Evolutionary conservation across 2,888 invertebrate species (phyloP).

Genomic region (Drosophila robusta): DNA sequence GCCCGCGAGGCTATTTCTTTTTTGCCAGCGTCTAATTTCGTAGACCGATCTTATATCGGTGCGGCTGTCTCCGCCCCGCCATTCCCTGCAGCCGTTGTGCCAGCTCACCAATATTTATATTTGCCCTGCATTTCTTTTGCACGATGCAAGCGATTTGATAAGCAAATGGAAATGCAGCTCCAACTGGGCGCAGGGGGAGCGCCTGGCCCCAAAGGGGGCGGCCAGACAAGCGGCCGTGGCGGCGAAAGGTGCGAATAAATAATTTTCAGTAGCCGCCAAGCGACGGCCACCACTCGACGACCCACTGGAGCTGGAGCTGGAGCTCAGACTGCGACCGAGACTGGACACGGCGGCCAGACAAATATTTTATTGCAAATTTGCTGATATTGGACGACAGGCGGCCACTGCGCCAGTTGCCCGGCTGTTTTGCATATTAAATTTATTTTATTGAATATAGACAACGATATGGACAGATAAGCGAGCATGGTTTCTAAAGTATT

Average conservation of each 20-base stretch:
- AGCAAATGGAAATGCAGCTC: constrained; percentile 68
- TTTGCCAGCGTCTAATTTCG: constrained; percentile 66
- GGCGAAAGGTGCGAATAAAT: constrained; percentile 80
- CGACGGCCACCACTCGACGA: constrained; percentile 46
- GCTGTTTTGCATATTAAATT: constrained; percentile 78
- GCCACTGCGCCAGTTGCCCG: constrained; percentile 55
- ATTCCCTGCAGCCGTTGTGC: constrained; percentile 31
- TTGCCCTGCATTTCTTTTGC: constrained; percentile 76
- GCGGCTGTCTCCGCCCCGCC: constrained; percentile 25
- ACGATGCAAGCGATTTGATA: constrained; percentile 73
- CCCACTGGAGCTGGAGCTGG: constrained; percentile 31
- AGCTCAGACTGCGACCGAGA: constrained; percentile 9
- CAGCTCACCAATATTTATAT: constrained; percentile 71
- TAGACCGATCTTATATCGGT: constrained; percentile 52
- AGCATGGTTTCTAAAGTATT: constrained; percentile 42
- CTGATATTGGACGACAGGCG: constrained; percentile 76
- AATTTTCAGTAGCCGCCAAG: constrained; percentile 69
- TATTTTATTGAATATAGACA: constrained; percentile 76
- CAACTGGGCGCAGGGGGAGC: constrained; percentile 4
- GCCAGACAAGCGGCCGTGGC: constrained; percentile 49
- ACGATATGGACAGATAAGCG: constrained; percentile 62
- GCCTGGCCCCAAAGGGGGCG: background rate
- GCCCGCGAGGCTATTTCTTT: constrained; percentile 55
- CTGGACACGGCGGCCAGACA: constrained; percentile 63
- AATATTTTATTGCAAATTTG: constrained; percentile 80